These are phyloP conservation scores for Lithodes maja DNA, from an alignment of 2,888 invertebrate species.

Conservation along the genomic window DNA sequence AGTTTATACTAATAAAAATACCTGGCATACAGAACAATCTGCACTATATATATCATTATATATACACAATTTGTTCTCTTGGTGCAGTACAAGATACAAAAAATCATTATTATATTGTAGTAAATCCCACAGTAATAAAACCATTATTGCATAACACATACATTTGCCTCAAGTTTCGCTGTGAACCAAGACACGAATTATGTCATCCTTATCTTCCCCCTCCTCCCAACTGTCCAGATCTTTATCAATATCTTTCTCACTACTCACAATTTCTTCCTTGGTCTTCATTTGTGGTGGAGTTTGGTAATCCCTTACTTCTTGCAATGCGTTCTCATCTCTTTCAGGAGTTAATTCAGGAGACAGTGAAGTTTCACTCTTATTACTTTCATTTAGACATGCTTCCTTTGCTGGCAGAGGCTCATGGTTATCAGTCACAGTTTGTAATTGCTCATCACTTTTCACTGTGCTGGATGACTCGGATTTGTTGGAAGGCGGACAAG, in stretches of 20 bases:
- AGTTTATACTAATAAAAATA: no score
- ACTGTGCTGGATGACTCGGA: not conserved
- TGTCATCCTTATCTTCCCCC: conserved; percentile 30
- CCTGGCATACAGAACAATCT: no score
- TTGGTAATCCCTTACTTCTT: not conserved
- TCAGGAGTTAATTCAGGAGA: not conserved
- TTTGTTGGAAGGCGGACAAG: not conserved
- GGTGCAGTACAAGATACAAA: no score
- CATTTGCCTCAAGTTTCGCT: conserved; percentile 22
- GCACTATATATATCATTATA: no score
- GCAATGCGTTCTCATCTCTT: not conserved
- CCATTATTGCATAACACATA: no score
- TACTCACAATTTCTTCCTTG: conserved; percentile 20
- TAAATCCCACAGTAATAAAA: no score
- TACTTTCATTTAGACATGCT: not conserved
- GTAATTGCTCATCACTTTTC: not conserved
- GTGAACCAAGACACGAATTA: conserved; percentile 39
- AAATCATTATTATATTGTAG: no score
- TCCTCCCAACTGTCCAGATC: conserved; percentile 51
- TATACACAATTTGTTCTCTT: no score
- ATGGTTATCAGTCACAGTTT: not conserved
- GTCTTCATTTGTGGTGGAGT: not conserved
- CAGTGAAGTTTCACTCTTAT: not conserved
- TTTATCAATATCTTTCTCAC: conserved; percentile 42
- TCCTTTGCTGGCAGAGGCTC: not conserved